A percentile compares a stretch with the other conserved stretches of the same genome.
Evolutionary conservation across 2,888 invertebrate species (phyloP).

Genomic region (Melitaea athalia): DNA sequence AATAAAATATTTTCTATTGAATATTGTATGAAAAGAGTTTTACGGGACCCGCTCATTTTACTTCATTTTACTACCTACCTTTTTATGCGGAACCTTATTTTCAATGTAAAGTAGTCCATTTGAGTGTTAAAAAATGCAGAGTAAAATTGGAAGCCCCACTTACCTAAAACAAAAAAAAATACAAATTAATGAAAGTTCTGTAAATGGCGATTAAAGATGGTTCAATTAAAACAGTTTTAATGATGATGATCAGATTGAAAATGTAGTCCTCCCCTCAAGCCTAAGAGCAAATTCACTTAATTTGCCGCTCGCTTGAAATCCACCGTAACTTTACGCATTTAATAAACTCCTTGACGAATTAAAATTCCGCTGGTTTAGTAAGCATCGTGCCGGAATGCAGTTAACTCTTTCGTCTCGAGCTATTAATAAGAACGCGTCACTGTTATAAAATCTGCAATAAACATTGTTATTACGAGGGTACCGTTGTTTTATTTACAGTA

Average conservation of each 20-base stretch:
- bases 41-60: conserved; percentile 75
- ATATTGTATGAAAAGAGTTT: conserved; percentile 80
- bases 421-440: conserved; percentile 58
- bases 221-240: conserved; percentile 33
- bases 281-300: conserved; percentile 74
- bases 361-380: conserved; percentile 79
- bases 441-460: conserved; percentile 38
- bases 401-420: conserved; percentile 55
- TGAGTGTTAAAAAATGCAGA: conserved; percentile 20
- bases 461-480: too few relatives aligned
- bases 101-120: conserved; percentile 36
- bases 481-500: not conserved
- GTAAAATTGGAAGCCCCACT: conserved; percentile 41
- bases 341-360: conserved; percentile 78
- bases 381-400: conserved; percentile 75
- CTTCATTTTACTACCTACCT: conserved; percentile 72
- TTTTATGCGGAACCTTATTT: conserved; percentile 67
- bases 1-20: conserved; percentile 81
- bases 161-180: conserved; percentile 62
- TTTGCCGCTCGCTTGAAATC: conserved; percentile 66
- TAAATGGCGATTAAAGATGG: conserved; percentile 54
- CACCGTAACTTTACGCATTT: conserved; percentile 80
- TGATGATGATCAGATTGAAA: conserved; percentile 62
- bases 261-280: conserved; percentile 50
- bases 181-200: conserved; percentile 3